Percentiles rank a stretch among this genome's conserved stretches.
phyloP scores from a whole-genome alignment of 35 echinoderm and acorn worm genomes.

The Nesometra sesokonis region DNA sequence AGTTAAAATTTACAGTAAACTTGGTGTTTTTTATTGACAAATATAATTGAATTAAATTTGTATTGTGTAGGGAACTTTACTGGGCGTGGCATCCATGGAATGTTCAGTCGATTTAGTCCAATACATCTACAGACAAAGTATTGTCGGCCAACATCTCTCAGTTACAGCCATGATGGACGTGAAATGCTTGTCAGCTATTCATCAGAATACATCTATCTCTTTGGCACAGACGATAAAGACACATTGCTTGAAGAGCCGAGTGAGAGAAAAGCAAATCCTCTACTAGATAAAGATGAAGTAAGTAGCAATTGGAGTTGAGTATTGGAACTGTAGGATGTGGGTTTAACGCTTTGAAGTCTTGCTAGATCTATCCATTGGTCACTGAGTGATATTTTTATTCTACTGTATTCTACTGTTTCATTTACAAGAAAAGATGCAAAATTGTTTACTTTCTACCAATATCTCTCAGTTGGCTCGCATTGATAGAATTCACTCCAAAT shows the following conservation, averaged over 20 bases:
- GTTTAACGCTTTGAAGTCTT: no score
- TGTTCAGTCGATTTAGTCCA: constrained; percentile 80
- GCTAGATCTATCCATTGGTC: no score
- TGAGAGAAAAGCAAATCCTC: constrained; percentile 1
- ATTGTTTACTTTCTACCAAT: no score
- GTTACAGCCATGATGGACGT: constrained; percentile 61
- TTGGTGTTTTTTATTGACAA: no score
- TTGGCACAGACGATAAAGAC: constrained; percentile 29
- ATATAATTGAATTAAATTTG: not conserved
- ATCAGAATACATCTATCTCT: constrained; percentile 89
- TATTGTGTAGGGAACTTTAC: constrained; percentile 24
- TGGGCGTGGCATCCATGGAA: constrained; percentile 87
- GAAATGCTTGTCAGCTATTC: constrained; percentile 92
- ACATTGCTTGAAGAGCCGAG: not conserved
- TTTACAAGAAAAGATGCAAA: no score
- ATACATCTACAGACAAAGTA: constrained; percentile 82
- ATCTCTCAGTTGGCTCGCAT: no score
- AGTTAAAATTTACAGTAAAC: not conserved
- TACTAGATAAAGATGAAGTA: constrained; percentile 29
- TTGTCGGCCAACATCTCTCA: constrained; percentile 79
- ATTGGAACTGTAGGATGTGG: no score
- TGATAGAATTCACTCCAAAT: no score
- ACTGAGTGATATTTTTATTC: no score
- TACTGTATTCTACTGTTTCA: no score
- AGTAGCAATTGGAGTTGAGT: not conserved